Percentiles rank a stretch among this genome's conserved stretches.
Evolutionary conservation across 2,888 invertebrate species (phyloP).

Genomic region (Chorisops tibialis): DNA sequence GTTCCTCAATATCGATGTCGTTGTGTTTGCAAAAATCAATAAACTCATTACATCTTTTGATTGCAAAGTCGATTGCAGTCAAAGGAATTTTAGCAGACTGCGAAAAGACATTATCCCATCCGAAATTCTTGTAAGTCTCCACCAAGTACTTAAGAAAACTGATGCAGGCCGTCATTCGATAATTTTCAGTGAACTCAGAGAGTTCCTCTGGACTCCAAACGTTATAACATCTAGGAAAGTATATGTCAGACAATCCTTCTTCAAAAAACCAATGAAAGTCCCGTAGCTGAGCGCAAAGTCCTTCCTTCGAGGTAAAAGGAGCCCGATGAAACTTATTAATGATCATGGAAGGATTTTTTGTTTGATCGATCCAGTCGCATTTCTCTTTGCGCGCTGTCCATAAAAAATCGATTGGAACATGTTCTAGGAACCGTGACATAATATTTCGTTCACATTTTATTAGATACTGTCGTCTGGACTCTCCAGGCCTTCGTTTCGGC

Average conservation of each 20-base stretch:
- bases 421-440: constrained; percentile 72
- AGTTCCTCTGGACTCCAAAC: constrained; percentile 78
- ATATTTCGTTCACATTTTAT: constrained; percentile 67
- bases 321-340: constrained; percentile 81
- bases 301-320: constrained; percentile 90
- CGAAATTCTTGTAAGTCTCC: constrained; percentile 56
- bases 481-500: constrained; percentile 48
- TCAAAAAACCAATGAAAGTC: constrained; percentile 86
- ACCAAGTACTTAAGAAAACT: constrained; percentile 77
- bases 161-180: constrained; percentile 83
- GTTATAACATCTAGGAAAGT: constrained; percentile 84
- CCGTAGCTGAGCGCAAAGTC: constrained; percentile 70
- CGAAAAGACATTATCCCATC: constrained; percentile 58
- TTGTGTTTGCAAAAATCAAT: constrained; percentile 70
- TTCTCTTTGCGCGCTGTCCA: constrained; percentile 87
- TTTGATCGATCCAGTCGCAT: constrained; percentile 51
- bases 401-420: constrained; percentile 78
- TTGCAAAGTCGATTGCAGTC: constrained; percentile 75
- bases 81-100: constrained; percentile 67
- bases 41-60: constrained; percentile 73
- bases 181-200: constrained; percentile 82
- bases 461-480: constrained; percentile 56
- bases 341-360: constrained; percentile 60
- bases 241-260: constrained; percentile 72
- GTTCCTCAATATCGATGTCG: constrained; percentile 66